Conservation (phyloP, 2,888 invertebrate genomes). For the Listrodromus nycthemerus region DNA sequence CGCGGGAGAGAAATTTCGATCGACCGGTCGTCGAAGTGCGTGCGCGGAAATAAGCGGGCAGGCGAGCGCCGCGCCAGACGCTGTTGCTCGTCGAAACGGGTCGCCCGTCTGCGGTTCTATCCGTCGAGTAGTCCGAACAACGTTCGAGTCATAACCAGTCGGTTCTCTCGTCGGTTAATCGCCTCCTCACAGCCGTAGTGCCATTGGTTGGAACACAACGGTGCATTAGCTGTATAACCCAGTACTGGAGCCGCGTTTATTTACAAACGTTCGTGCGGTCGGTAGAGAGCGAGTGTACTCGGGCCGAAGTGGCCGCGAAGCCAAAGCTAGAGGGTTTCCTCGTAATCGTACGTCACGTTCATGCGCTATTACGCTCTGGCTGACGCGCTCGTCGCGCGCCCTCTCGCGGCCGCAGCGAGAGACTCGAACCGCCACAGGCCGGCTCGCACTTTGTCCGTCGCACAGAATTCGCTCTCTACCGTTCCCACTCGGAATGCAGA, state of each 20-base stretch:
- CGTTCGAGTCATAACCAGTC: slow-evolving; percentile 47
- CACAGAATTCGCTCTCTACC: neutral
- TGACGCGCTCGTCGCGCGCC: slow-evolving; percentile 56
- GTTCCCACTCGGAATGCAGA: slow-evolving; percentile 49
- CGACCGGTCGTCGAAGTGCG: neutral
- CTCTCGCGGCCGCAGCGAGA: slow-evolving; percentile 54
- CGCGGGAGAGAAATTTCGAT: too few species aligned
- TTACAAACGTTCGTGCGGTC: slow-evolving; percentile 54
- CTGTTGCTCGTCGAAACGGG: neutral
- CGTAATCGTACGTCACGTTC: slow-evolving; percentile 69
- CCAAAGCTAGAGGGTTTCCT: slow-evolving; percentile 45
- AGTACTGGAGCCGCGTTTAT: slow-evolving; percentile 49
- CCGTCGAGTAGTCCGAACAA: slow-evolving; percentile 8
- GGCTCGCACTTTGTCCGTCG: slow-evolving; percentile 24
- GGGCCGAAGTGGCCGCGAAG: slow-evolving; percentile 1
- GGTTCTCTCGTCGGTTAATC: slow-evolving; percentile 43
- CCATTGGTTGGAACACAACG: slow-evolving; percentile 1
- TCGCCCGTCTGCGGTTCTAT: neutral
- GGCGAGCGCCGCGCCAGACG: neutral
- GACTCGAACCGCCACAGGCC: slow-evolving; percentile 54
- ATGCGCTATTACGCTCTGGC: slow-evolving; percentile 65
- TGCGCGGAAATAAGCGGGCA: neutral
- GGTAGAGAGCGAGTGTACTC: slow-evolving; percentile 15
- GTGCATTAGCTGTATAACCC: neutral
- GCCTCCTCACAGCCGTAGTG: neutral